Base-by-base conservation (phyloP, 2,113 vertebrate species). In the Zosterops borbonicus region DNA sequence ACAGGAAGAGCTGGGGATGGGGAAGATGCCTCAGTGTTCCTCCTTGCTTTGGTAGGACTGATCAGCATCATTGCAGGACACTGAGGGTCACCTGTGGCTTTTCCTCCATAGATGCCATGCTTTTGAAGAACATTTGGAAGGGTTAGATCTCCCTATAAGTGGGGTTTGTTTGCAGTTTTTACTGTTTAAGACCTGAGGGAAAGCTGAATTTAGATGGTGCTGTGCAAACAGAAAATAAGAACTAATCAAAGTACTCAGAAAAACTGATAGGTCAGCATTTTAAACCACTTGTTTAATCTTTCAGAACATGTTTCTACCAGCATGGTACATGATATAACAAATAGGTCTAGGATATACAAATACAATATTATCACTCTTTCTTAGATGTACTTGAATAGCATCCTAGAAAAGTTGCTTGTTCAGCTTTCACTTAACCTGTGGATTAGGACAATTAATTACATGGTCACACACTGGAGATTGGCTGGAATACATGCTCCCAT, bases 161-260 rank as follows among this genome's bases (percentile, higher is more conserved):
- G 64, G 12, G 35, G 9, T 21, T 86, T 55, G 31, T 71, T 63
- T 59, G 56, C 44, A 28, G 60, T 47, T 69, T 53, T 62, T 65
- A 28, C 64, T 60, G 58, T 87, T 50, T 41, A 35, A 75, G 49
- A 64, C 86, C 88, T 90, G 59, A 87, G 28, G 71, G 71, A 74
- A 94, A 93, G 29, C 49, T 82, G 76, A 47, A 75, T 94, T 94
- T 94, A 89, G 41, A 71, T 46, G 69, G 8, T 89, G 70, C 46
- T 77, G 67, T 74, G 68, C 47, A 92, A 93, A 94, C 49, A 92
- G 75, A 84, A 95, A 67, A 69, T 46, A 67, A 53, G 77, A 92
- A 56, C 41, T 87, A 91, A 83, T 64, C 39, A 76, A 83, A 73
- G 49, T 37, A 41, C 65, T 56, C 49, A 58, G 41, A 78, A 92